Evolutionary conservation across 2,888 invertebrate species (phyloP), one percentile per base, ranked within the genome.

Genomic region (Morpho helenor): DNA sequence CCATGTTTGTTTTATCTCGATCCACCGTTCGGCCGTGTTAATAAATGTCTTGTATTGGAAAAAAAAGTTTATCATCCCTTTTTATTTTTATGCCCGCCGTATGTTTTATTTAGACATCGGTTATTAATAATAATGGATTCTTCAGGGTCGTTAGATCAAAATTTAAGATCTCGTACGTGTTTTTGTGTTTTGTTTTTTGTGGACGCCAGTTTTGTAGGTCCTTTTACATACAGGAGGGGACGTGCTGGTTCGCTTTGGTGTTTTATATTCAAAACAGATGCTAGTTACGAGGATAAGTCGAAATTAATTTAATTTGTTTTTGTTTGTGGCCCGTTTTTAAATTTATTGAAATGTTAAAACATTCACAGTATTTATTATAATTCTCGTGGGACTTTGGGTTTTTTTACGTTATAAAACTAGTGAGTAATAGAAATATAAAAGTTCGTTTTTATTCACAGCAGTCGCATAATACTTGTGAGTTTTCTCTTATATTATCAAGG

Each of bases 1-100:
- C 86, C 87, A 88, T 90, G 88, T 89, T 90, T 89, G 87, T 88
- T 90, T 88, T 88, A 89, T 89, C 89, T 84, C 82, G 84, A 84
- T 84, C 80, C 85, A 85, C 79, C 81, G 84, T 80, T 75, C 76
- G 74, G 66, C 77, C 77, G 85, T 85, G 88, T 90, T 88, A 89
- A 88, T 90, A 88, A 87, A 89, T 85, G 83, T 85, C 85, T 84
- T 76, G 79, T 81, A 84, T 84, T 79, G 76, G 74, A 80, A 80
- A 82, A 16, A 79, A 83, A 75, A 69, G 56, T 62, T 68, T 70
- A 70, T 79, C 77, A 69, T 77, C 71, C 68, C 77, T 81, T 84
- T 79, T 82, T 81, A 73, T 80, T 80, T 84, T 84, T 81, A 78
- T 79, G 76, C 72, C 73, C 72, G 68, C 74, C 77, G 77, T 82